Conservation (phyloP, 2,113 vertebrate species). For the Muntiacus muntjak region DNA sequence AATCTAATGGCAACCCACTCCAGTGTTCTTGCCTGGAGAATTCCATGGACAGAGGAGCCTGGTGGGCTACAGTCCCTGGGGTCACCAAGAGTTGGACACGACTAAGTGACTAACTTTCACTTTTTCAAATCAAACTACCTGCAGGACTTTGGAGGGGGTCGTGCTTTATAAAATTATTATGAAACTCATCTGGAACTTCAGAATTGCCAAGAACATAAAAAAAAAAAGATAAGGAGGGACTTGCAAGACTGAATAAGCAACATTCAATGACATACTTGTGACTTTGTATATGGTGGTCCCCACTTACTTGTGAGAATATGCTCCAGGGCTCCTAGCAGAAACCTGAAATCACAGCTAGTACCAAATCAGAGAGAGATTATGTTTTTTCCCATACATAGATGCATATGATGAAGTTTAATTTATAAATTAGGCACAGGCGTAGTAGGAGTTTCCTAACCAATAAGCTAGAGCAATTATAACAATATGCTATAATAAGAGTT, state of each 20-base stretch:
- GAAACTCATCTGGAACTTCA: neutral
- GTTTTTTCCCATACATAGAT: neutral
- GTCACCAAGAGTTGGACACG: neutral
- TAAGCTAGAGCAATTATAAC: neutral
- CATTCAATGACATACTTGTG: rapidly evolving
- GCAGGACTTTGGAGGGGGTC: neutral
- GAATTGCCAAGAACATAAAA: neutral
- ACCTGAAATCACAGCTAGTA: neutral
- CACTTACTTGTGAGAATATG: neutral
- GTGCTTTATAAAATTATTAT: neutral
- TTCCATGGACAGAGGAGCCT: neutral
- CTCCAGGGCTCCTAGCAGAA: neutral
- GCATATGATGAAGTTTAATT: neutral
- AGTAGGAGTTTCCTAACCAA: neutral
- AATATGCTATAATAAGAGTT: neutral
- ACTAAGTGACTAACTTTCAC: neutral
- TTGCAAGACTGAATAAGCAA: neutral
- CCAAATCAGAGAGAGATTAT: neutral
- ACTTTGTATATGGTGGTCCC: neutral
- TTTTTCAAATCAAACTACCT: neutral
- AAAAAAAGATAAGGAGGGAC: too few species aligned
- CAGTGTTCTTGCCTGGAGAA: neutral
- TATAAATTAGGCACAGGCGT: rapidly evolving
- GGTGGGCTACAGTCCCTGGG: neutral
- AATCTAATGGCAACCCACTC: neutral